These are phyloP conservation scores for Chorisops tibialis DNA, from an alignment of 2,888 invertebrate species.

Conservation along the genomic window DNA sequence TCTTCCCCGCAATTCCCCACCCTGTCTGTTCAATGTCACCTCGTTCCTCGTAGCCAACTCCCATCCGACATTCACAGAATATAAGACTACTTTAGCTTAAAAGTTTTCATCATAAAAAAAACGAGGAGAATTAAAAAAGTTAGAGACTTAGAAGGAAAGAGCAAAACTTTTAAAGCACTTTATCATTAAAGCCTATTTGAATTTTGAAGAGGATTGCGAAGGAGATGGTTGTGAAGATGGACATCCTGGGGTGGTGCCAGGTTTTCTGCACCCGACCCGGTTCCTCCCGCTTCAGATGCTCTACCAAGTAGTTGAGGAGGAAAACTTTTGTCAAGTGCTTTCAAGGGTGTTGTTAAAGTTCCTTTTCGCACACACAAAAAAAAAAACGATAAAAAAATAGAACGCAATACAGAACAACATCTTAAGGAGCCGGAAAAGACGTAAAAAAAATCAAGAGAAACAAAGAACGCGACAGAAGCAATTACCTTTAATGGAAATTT, in stretches of 20 bases:
- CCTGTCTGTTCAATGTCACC: background rate
- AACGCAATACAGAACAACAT: slow-evolving; percentile 18
- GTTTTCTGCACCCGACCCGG: background rate
- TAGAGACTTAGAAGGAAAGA: slow-evolving; percentile 24
- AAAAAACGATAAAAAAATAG: background rate
- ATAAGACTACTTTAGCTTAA: slow-evolving; percentile 22
- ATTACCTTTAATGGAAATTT: slow-evolving; percentile 34
- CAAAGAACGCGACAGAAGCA: slow-evolving; percentile 29
- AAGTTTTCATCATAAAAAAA: slow-evolving; percentile 30
- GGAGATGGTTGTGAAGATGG: slow-evolving; percentile 1
- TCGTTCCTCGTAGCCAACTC: background rate
- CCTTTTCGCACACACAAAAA: background rate
- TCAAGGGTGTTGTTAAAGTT: slow-evolving; percentile 33
- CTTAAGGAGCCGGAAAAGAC: slow-evolving; percentile 20
- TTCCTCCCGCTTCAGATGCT: background rate
- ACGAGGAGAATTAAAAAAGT: slow-evolving; percentile 27
- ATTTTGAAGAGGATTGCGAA: slow-evolving; percentile 29
- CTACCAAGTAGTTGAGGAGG: background rate
- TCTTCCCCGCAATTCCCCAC: background rate
- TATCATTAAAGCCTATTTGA: slow-evolving; percentile 35
- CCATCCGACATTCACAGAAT: background rate
- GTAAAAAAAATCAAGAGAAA: slow-evolving; percentile 16
- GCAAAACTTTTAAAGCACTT: slow-evolving; percentile 33
- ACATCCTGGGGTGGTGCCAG: slow-evolving; percentile 11
- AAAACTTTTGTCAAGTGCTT: slow-evolving; percentile 33